These are phyloP conservation scores for Tyrophagus putrescentiae DNA, from an alignment of 1,140 invertebrate genomes.

Conservation along the genomic window DNA sequence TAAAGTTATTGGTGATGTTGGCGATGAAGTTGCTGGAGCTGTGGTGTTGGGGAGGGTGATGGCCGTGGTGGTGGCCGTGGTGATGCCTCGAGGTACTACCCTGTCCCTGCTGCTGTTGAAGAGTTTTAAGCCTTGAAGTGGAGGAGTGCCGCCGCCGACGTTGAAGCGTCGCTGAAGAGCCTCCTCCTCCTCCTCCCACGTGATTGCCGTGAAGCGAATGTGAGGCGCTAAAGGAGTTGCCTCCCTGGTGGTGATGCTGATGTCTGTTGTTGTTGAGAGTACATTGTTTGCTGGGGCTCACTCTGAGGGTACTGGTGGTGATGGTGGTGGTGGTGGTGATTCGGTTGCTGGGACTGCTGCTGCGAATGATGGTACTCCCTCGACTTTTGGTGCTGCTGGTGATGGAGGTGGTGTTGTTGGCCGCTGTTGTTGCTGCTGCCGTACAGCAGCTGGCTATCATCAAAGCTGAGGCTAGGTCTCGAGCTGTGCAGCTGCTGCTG, in stretches of 20 bases:
- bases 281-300: slow-evolving; percentile 1
- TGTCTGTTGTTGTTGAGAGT: not conserved
- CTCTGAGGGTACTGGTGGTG: slow-evolving; percentile 1
- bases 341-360: not conserved
- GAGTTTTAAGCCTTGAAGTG: not conserved
- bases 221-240: too few relatives aligned
- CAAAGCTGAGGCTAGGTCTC: slow-evolving; percentile 2
- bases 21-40: slow-evolving; percentile 7
- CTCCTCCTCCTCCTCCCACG: too few relatives aligned
- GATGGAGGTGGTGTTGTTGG: not conserved
- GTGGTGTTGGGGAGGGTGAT: not conserved
- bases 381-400: not conserved
- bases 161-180: too few relatives aligned
- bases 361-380: too few relatives aligned
- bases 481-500: not conserved
- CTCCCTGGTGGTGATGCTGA: not conserved
- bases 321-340: not conserved
- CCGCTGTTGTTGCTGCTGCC: not conserved
- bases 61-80: not conserved
- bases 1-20: slow-evolving; percentile 16
- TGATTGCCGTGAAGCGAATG: too few relatives aligned
- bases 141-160: slow-evolving; percentile 1
- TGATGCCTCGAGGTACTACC: too few relatives aligned
- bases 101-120: too few relatives aligned
- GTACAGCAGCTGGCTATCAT: not conserved